Base-by-base conservation (phyloP, 1,140 invertebrate species). In the Bombus polaris region DNA sequence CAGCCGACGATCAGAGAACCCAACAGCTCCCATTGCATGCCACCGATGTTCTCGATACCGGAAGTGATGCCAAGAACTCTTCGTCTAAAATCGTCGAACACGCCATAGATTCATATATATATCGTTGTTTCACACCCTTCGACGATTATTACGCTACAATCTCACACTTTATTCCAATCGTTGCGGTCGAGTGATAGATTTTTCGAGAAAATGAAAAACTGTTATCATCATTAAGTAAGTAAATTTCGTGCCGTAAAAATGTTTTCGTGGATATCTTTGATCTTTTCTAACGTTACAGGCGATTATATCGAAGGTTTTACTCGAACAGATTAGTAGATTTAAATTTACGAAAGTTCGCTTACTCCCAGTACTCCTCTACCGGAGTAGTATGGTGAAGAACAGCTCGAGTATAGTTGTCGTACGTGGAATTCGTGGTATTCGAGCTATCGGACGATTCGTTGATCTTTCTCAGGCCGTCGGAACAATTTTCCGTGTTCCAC, bases 1-100 rank as follows among this genome's bases (percentile, higher is more conserved):
- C 97, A 98, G 53, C 97, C 97, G 42, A 97, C 89, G 47, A 96
- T 92, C 37, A 98, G 95, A 88, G 96, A 97, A 32, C 96, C 95
- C 65, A 97, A 95, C 22, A 98, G 94, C 91, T 97, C 96, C 96
- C 96, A 97, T 91, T 97, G 97, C 83, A 98, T 95, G 3, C 95
- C 96, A 35, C 97, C 97, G 42, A 97, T 94, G 57, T 97, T 95
- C 78, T 96, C 96, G 83, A 98, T 96, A 53, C 96, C 96, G 39
- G 93, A 91, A 1, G 96, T 95, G 44, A 96, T 95, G 44, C 95
- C 94, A 18, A 96, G 93, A 53, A 96, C 95, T 87, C 96, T 94
- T 77, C 91, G 93, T 81, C 96, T 96, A 75, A 74, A 95, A 93
- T 72, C 79, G 37, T 39, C 15, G 1, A 70, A 39, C 6, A 25